Base-by-base conservation (phyloP, 2,113 vertebrate species). In the Macroglossus sobrinus region DNA sequence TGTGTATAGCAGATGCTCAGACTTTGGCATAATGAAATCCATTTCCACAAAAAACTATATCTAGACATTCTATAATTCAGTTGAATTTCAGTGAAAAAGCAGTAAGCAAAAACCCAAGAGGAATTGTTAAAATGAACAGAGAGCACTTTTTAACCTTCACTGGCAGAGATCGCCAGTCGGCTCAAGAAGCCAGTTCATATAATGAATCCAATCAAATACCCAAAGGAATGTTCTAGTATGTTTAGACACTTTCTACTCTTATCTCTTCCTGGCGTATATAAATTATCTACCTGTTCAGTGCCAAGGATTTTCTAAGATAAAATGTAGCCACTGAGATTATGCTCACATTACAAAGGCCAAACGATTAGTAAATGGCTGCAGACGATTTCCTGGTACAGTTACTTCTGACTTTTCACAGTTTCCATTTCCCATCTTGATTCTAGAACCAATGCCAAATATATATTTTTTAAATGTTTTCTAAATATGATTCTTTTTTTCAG, bases 1-100 rank as follows among this genome's bases (percentile, higher is more conserved):
- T 50, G 7, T 57, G 5, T 87, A 53, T 33, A 68, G 3, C 33
- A 59, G 57, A 81, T 92, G 30, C 59, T 82, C 63, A 93, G 26
- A 93, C 47, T 81, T 59, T 50, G 84, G 50, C 75, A 87, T 50
- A 80, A 84, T 84, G 35, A 6, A 81, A 72, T 43, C n/a, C 30
- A 78, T 68, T 97, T 96, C 26, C 47, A 57, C 81, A 86, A 81
- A 94, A 87, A 93, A 61, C 26, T 75, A 1, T 89, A 81, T 55
- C 11, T 40, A 79, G n/a, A 87, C 40, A 82, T 72, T 76, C 21
- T 16, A 40, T 76, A 75, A 84, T 21, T 85, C 74, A 90, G 5
- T 10, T 78, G 61, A 78, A 80, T 93, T 94, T 93, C 18, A 45
- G 38, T 78, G 55, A 61, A 87, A 96, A 95, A 40, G 53, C 57